Percentiles rank a stretch among this genome's conserved stretches.
These are phyloP conservation scores for Notolabrus celidotus DNA, from an alignment of 2,797 vertebrate species.

Conservation along the genomic window DNA sequence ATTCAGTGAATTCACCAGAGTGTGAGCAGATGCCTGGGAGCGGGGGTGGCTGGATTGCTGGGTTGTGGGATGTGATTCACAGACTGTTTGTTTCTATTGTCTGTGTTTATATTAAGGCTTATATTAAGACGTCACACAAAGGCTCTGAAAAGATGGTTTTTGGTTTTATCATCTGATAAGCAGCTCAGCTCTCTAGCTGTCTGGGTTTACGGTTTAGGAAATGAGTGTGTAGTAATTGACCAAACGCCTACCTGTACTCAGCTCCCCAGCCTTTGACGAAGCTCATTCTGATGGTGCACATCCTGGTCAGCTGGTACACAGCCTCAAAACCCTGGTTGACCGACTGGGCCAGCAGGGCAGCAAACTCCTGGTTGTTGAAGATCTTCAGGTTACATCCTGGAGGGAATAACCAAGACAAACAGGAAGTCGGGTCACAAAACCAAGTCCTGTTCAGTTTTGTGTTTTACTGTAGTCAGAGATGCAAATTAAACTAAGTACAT, in stretches of 20 bases:
- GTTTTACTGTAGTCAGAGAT: background rate
- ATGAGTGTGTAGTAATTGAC: background rate
- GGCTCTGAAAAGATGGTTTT: background rate
- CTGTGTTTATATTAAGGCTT: conserved; percentile 50
- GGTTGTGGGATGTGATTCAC: conserved; percentile 67
- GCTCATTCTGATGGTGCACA: conserved; percentile 99
- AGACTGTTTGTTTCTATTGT: conserved; percentile 61
- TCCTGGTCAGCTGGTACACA: conserved; percentile 97
- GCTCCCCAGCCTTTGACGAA: conserved; percentile 99
- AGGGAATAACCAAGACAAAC: conserved; percentile 3
- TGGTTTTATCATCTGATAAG: background rate
- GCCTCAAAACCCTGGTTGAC: conserved; percentile 99
- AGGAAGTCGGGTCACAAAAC: background rate
- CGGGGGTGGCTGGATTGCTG: conserved; percentile 37
- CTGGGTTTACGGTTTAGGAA: background rate
- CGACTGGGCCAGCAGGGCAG: conserved; percentile 95
- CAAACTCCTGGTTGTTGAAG: conserved; percentile 99
- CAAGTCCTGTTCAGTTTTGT: background rate
- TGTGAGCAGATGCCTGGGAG: conserved; percentile 58
- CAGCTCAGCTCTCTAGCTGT: background rate
- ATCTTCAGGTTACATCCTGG: conserved; percentile 99
- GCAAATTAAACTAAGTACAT: too few species aligned
- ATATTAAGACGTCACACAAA: conserved; percentile 8
- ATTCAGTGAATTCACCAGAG: conserved; percentile 47
- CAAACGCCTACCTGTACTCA: conserved; percentile 95